These are phyloP conservation scores for Ctenopoma multispine DNA, from an alignment of 2,797 vertebrate species.

Conservation along the genomic window DNA sequence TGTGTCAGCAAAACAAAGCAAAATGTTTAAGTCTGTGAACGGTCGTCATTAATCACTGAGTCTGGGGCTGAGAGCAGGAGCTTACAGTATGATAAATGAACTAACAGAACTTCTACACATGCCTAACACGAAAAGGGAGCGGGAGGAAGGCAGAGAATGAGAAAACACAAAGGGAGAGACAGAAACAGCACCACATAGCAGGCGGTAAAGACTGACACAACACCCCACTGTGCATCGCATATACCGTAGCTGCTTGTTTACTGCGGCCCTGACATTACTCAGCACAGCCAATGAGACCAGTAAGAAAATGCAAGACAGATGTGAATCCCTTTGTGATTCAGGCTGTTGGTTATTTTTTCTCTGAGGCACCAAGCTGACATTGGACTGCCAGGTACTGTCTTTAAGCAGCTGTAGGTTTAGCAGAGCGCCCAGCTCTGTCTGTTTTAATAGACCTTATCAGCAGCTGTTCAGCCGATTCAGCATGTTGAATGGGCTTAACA, in stretches of 20 bases:
- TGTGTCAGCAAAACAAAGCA: slow-evolving; percentile 81
- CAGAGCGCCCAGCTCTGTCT: slow-evolving; percentile 19
- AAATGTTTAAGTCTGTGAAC: slow-evolving; percentile 82
- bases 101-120: slow-evolving; percentile 59
- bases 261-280: slow-evolving; percentile 50
- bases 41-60: slow-evolving; percentile 79
- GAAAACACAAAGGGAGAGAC: slow-evolving; percentile 42
- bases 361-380: slow-evolving; percentile 18
- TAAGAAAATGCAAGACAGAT: slow-evolving; percentile 29
- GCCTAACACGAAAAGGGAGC: slow-evolving; percentile 56
- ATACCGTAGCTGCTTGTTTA: slow-evolving; percentile 48
- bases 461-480: slow-evolving; percentile 38
- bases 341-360: slow-evolving; percentile 24
- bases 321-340: slow-evolving; percentile 25
- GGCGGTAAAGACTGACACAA: slow-evolving; percentile 49
- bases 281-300: slow-evolving; percentile 13
- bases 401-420: slow-evolving; percentile 40
- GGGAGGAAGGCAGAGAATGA: slow-evolving; percentile 34
- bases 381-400: slow-evolving; percentile 32
- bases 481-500: slow-evolving; percentile 23
- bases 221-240: slow-evolving; percentile 40
- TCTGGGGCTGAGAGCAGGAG: slow-evolving; percentile 66
- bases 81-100: slow-evolving; percentile 80
- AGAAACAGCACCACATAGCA: slow-evolving; percentile 34
- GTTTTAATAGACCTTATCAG: slow-evolving; percentile 58